Percentiles rank a stretch among this genome's conserved stretches.
Conservation (phyloP, 2,888 invertebrate species). For the Lepidonotus clava region DNA sequence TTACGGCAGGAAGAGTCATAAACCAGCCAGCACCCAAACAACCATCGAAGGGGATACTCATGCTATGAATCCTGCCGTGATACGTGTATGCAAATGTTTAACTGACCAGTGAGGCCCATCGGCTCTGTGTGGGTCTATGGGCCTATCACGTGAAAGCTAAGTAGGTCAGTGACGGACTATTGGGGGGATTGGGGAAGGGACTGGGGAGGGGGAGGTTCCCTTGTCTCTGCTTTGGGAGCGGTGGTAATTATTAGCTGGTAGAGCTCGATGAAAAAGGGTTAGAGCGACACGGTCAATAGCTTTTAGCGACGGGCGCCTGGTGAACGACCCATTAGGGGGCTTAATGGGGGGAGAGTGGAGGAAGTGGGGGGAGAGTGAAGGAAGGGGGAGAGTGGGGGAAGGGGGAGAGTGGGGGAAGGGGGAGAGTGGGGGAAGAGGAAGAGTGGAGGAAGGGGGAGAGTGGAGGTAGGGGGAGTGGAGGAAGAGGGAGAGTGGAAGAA, state of each 20-base stretch:
- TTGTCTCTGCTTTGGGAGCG: not conserved
- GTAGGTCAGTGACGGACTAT: too few relatives aligned
- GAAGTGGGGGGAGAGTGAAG: not conserved
- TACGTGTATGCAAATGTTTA: too few relatives aligned
- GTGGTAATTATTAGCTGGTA: slow-evolving; percentile 33
- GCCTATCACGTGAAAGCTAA: too few relatives aligned
- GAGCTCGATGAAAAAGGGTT: slow-evolving; percentile 28
- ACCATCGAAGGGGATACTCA: too few relatives aligned
- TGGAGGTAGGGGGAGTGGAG: not conserved
- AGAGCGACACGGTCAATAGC: slow-evolving; percentile 37
- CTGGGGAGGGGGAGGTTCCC: not conserved
- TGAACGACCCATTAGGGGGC: slow-evolving; percentile 3
- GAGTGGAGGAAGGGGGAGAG: not conserved
- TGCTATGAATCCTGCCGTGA: too few relatives aligned
- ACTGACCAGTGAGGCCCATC: too few relatives aligned
- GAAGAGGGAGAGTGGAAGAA: not conserved
- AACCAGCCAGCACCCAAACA: too few relatives aligned
- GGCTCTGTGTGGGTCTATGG: too few relatives aligned
- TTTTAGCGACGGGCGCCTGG: not conserved
- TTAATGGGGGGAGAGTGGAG: not conserved
- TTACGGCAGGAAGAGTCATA: too few relatives aligned
- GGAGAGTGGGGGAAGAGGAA: not conserved
- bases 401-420: not conserved
- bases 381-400: not conserved
- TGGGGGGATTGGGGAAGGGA: not conserved